Base-by-base conservation (phyloP, 2,888 invertebrate genomes). In the Plemyria rubiginata region DNA sequence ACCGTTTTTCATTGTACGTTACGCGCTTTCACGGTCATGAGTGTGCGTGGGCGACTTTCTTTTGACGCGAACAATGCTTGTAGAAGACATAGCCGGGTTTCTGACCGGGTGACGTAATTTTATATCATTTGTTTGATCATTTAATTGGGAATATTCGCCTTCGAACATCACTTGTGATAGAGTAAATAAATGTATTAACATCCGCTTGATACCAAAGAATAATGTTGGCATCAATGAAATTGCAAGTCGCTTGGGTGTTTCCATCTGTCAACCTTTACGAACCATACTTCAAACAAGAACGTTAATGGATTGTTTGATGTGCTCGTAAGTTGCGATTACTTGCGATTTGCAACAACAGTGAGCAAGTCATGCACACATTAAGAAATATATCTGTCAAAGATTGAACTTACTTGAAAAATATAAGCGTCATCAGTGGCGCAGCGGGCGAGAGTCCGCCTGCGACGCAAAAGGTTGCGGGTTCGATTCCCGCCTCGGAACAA, bases 11-110 rank as follows among this genome's bases (percentile, higher is more conserved):
- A 82, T 83, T 84, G 82, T 86, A 79, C 70, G 79, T 82, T 81
- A 76, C 76, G 73, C 73, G 67, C 89, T 90, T 91, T 91, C 90
- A 87, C 89, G 88, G 89, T 89, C 89, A 89, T 82, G 82, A 79
- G 78, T 80, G 76, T 72, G 72, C 71, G 70, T 70, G 71, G 74
- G 72, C 68, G 78, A 85, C 90, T 92, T 92, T 90, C 91, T 86
- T 90, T 79, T 73, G 73, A 62, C 49, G 53, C 67, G 16, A 63
- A 66, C 72, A 74, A 74, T 76, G 70, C 73, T 69, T 65, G 74
- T 74, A 16, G 16, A 11, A 22, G 73, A 63, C 70, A 66, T 57
- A 64, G 66, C 67, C 67, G 66, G 46, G 69, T 68, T 65, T 68
- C 64, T 68, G 70, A 71, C 75, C 78, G 72, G 60, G 70, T 77